A percentile compares a stretch with the other conserved stretches of the same genome.
Evolutionary conservation across 2,797 vertebrate genomes (phyloP).

Genomic region (Percopsis omiscomaycus): DNA sequence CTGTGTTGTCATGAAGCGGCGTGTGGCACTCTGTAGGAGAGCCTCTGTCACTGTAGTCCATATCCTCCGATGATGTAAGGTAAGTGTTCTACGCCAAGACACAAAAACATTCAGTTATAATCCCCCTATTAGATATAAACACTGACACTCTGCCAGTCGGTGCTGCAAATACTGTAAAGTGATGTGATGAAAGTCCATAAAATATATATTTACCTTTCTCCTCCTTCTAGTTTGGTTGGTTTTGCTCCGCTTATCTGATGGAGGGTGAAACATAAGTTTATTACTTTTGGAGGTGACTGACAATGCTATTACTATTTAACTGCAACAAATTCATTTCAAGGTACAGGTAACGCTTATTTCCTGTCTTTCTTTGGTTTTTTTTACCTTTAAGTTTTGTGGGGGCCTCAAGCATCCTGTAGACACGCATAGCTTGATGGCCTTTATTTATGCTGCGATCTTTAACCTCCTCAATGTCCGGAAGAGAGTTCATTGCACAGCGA

Average conservation of each 20-base stretch:
- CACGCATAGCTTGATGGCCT: conserved; percentile 88
- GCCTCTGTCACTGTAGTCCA: conserved; percentile 63
- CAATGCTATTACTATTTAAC: not conserved
- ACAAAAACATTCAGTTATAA: not conserved
- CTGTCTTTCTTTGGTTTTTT: conserved; percentile 23
- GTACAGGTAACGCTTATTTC: conserved; percentile 4
- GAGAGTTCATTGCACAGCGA: conserved; percentile 96
- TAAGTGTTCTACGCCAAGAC: conserved; percentile 18
- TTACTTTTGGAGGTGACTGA: conserved; percentile 7
- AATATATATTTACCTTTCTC: conserved; percentile 77
- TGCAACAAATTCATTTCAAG: not conserved
- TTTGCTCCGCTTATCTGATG: conserved; percentile 81
- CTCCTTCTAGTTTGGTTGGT: conserved; percentile 70
- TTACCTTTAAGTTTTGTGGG: conserved; percentile 72
- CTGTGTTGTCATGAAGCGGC: conserved; percentile 25
- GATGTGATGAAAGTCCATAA: not conserved
- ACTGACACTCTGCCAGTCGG: too few relatives aligned
- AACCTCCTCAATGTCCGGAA: conserved; percentile 94
- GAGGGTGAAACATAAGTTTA: conserved; percentile 7
- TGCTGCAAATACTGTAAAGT: too few relatives aligned
- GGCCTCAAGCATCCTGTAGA: conserved; percentile 89
- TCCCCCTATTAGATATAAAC: too few relatives aligned
- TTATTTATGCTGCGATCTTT: conserved; percentile 92
- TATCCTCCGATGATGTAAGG: conserved; percentile 59
- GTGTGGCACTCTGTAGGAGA: conserved; percentile 69